These are phyloP conservation scores for Blastomussa wellsi DNA, from an alignment of 92 coral and sea anemone species.

Conservation along the genomic window DNA sequence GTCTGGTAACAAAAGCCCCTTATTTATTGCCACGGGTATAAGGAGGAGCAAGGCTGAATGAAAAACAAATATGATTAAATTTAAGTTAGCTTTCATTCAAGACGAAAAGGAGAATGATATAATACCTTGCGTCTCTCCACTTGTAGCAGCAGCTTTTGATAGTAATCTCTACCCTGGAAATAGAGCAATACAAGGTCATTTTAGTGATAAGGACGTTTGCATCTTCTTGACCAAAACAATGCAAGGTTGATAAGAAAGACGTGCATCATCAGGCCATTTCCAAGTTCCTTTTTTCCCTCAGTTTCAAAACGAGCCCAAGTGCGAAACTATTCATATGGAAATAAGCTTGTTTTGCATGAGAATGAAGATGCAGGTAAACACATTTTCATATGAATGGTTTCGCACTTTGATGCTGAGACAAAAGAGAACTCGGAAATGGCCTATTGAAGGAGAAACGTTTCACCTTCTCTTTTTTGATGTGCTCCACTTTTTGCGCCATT, in stretches of 20 bases:
- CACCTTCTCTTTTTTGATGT: constrained; percentile 42
- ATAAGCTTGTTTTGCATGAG: too few species aligned
- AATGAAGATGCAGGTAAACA: too few species aligned
- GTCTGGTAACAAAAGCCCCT: background rate
- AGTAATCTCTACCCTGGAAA: constrained; percentile 43
- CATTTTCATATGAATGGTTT: too few species aligned
- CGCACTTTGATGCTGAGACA: too few species aligned
- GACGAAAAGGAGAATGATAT: background rate
- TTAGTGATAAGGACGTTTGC: background rate
- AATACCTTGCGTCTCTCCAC: constrained; percentile 37
- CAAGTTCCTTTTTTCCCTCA: too few species aligned
- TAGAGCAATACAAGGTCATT: background rate
- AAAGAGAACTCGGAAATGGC: too few species aligned
- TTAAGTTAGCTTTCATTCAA: background rate
- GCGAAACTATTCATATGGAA: too few species aligned
- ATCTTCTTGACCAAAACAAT: background rate
- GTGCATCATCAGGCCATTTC: too few species aligned
- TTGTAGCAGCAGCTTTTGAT: constrained; percentile 32
- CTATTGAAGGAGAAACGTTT: background rate
- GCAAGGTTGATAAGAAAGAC: background rate
- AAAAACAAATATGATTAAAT: background rate
- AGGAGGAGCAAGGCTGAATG: background rate
- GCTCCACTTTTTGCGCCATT: constrained; percentile 43
- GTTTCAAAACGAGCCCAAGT: too few species aligned
- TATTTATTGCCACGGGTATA: background rate